These are phyloP conservation scores for Dolichallabes microphthalmus DNA, from an alignment of 2,113 vertebrate species.

Conservation along the genomic window DNA sequence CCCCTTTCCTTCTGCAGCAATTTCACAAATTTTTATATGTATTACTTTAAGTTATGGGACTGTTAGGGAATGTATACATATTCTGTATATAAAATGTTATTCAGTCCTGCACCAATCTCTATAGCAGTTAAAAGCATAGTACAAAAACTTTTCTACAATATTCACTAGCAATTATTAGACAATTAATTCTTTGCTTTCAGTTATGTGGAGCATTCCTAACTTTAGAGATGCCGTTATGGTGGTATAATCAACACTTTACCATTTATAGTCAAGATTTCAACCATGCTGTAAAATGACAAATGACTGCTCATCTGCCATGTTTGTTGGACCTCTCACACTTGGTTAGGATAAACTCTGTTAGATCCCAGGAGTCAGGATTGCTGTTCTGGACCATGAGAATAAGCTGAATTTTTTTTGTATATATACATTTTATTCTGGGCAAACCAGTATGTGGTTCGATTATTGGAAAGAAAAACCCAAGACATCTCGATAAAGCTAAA, in stretches of 20 bases:
- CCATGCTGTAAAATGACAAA: neutral
- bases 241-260: neutral
- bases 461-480: neutral
- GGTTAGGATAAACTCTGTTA: neutral
- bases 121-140: neutral
- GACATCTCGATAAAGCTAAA: neutral
- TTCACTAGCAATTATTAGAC: neutral
- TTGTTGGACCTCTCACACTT: neutral
- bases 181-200: neutral
- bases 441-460: neutral
- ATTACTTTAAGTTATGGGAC: neutral
- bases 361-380: neutral
- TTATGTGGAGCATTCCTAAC: neutral
- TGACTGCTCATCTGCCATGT: neutral
- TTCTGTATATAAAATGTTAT: neutral
- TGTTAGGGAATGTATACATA: no score
- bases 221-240: neutral
- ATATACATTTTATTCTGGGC: neutral
- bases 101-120: neutral
- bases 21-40: neutral
- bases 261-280: neutral
- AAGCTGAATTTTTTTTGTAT: neutral
- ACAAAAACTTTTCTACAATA: no score
- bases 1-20: neutral
- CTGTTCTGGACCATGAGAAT: neutral